A percentile compares a stretch with the other conserved stretches of the same genome.
phyloP scores from a whole-genome alignment of 2,888 invertebrate species.

The Pterobdella sp. region DNA sequence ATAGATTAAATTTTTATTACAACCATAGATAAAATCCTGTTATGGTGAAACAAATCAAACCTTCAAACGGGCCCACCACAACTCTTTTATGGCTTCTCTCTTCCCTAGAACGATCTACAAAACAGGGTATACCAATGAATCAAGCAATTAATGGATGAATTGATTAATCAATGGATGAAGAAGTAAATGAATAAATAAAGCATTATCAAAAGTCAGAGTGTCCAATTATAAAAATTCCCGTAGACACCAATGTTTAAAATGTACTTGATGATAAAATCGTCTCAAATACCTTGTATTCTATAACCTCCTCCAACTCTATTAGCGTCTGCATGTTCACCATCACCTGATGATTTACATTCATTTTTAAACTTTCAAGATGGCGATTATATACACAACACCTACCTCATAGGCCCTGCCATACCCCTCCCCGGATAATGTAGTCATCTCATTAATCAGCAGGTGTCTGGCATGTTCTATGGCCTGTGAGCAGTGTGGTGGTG shows the following conservation, averaged over 20 bases:
- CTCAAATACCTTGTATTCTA: conserved; percentile 68
- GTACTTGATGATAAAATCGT: neutral
- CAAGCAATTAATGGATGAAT: too few species aligned
- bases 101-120: conserved; percentile 69
- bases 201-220: too few species aligned
- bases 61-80: conserved; percentile 72
- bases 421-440: conserved; percentile 65
- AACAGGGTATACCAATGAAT: too few species aligned
- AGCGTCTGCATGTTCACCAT: conserved; percentile 95
- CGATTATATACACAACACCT: conserved; percentile 24
- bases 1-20: neutral
- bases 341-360: conserved; percentile 41
- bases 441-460: conserved; percentile 86
- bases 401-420: conserved; percentile 51
- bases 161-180: too few species aligned
- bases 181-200: neutral
- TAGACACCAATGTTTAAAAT: too few species aligned
- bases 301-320: conserved; percentile 92
- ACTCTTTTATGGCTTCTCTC: conserved; percentile 64
- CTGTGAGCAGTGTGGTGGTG: conserved; percentile 50
- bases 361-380: conserved; percentile 12
- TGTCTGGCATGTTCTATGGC: conserved; percentile 86
- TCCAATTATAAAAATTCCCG: too few species aligned
- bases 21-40: too few species aligned
- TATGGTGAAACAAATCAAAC: too few species aligned